Evolutionary conservation across 2,888 invertebrate species (phyloP).

Genomic region (Pyrrhopygopsis socrates): DNA sequence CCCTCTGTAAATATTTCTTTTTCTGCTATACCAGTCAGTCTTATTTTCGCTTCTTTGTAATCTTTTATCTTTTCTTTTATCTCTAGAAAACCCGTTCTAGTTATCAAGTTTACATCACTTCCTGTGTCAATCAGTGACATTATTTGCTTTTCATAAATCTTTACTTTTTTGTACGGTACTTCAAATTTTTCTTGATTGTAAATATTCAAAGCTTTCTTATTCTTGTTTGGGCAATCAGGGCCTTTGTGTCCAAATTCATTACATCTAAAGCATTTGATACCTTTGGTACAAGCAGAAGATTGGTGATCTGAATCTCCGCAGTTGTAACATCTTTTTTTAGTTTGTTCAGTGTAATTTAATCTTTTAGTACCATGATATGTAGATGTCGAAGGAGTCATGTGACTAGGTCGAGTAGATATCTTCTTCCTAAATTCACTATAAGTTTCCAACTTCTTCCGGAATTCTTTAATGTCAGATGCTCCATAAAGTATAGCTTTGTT

Average conservation of each 20-base stretch:
- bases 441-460: conserved; percentile 70
- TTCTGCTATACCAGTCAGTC: conserved; percentile 58
- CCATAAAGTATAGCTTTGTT: conserved; percentile 83
- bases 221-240: not conserved
- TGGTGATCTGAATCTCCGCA: conserved; percentile 63
- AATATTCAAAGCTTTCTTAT: no score
- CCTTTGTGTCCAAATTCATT: conserved; percentile 84
- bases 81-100: conserved; percentile 28
- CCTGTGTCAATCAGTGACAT: not conserved
- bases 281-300: conserved; percentile 78
- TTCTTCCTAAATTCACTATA: conserved; percentile 64
- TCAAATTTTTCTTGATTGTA: no score
- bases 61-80: not conserved
- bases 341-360: no score
- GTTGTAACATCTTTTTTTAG: conserved; percentile 71
- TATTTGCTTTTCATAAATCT: not conserved
- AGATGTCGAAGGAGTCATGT: not conserved
- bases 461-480: conserved; percentile 73
- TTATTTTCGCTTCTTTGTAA: not conserved
- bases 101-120: conserved; percentile 71
- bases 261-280: conserved; percentile 86
- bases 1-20: conserved; percentile 66
- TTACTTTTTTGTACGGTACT: conserved; percentile 1
- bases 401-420: not conserved
- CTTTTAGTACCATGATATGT: not conserved